Evolutionary conservation across 2,888 invertebrate genomes (phyloP).

Genomic region (Apoda limacodes): DNA sequence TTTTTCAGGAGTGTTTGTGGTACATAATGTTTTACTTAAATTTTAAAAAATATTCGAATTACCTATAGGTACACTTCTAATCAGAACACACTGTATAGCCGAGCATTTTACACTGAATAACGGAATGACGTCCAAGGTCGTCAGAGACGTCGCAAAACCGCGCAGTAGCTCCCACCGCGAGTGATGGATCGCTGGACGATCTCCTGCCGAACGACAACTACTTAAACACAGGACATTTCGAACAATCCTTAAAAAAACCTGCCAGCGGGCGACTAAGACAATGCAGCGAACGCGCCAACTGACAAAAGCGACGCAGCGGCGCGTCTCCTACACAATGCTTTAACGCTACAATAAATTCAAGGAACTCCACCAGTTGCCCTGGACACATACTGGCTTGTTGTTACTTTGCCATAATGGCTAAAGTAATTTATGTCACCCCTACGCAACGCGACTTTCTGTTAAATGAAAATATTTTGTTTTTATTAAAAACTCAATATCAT

Average conservation of each 20-base stretch:
- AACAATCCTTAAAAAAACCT: constrained; percentile 11
- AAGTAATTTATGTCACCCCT: constrained; percentile 35
- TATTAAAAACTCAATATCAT: no score
- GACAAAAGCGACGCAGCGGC: constrained; percentile 27
- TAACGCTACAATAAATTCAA: constrained; percentile 26
- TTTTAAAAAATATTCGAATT: not conserved
- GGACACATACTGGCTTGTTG: constrained; percentile 24
- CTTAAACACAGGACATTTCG: constrained; percentile 29
- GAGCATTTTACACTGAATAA: constrained; percentile 20
- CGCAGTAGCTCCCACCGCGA: constrained; percentile 48
- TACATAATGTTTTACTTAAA: no score
- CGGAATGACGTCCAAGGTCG: constrained; percentile 24
- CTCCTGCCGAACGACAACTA: constrained; percentile 26
- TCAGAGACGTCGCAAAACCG: constrained; percentile 27
- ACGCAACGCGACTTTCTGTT: no score
- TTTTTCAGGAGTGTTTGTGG: no score
- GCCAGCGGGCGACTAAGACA: constrained; percentile 43
- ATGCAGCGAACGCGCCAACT: constrained; percentile 20
- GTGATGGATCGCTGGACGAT: constrained; percentile 36
- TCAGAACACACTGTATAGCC: constrained; percentile 19
- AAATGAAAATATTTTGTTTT: no score
- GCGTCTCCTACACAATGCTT: constrained; percentile 22
- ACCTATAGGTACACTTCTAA: not conserved
- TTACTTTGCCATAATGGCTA: constrained; percentile 26
- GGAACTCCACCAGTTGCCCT: constrained; percentile 9